Evolutionary conservation across 2,113 vertebrate genomes (phyloP).

Genomic region (Chelonoidis abingdonii): DNA sequence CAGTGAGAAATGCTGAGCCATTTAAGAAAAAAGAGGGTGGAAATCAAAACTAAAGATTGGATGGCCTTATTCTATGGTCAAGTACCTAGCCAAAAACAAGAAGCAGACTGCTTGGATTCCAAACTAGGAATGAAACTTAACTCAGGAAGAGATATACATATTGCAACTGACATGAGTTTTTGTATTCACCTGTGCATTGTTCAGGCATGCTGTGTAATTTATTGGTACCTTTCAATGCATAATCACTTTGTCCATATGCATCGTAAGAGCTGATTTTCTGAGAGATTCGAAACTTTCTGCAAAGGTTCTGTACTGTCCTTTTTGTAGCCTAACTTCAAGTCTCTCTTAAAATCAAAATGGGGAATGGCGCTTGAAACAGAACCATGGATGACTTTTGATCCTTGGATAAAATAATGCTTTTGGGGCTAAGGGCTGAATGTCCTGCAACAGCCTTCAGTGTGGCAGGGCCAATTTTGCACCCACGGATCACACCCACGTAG

Average conservation of each 20-base stretch:
- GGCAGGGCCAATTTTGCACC: background rate
- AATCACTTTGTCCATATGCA: background rate
- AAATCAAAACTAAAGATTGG: constrained; percentile 62
- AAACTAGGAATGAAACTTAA: constrained; percentile 78
- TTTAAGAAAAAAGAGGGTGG: constrained; percentile 54
- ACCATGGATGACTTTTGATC: constrained; percentile 34
- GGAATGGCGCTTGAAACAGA: background rate
- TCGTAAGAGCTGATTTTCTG: constrained; percentile 53
- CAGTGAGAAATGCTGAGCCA: constrained; percentile 52
- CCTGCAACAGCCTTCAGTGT: background rate
- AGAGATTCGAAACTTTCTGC: constrained; percentile 49
- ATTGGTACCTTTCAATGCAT: constrained; percentile 72
- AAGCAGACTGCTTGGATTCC: constrained; percentile 68
- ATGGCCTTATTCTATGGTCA: constrained; percentile 80
- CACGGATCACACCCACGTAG: background rate
- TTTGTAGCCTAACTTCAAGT: constrained; percentile 13
- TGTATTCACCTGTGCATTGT: constrained; percentile 66
- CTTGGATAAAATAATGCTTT: constrained; percentile 11
- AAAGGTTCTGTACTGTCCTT: background rate
- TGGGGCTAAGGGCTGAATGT: background rate
- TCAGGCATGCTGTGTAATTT: constrained; percentile 74
- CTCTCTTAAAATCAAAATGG: constrained; percentile 39
- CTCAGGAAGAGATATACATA: constrained; percentile 83
- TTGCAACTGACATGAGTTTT: constrained; percentile 68
- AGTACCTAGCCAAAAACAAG: constrained; percentile 80